Conservation (phyloP, 2,888 invertebrate species). For the Dyspetes luteomarginatus region DNA sequence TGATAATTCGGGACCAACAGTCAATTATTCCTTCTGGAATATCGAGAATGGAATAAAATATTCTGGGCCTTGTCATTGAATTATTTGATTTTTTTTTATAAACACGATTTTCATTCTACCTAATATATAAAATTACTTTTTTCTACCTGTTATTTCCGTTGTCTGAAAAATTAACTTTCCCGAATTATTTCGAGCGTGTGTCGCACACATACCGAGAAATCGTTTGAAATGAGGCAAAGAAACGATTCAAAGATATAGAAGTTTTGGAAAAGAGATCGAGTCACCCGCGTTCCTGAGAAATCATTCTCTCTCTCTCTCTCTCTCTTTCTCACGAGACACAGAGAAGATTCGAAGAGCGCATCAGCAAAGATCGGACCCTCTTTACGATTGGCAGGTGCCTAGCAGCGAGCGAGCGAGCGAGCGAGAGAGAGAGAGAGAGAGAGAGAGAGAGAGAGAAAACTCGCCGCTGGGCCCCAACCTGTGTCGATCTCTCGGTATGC, state of each 20-base stretch:
- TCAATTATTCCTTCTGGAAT: too few relatives aligned
- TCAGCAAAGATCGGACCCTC: constrained; percentile 55
- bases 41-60: too few relatives aligned
- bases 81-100: too few relatives aligned
- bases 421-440: background rate
- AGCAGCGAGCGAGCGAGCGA: constrained; percentile 17
- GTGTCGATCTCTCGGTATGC: constrained; percentile 45
- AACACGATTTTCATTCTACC: background rate
- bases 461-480: constrained; percentile 47
- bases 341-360: constrained; percentile 45
- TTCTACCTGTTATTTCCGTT: background rate
- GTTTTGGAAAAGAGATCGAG: constrained; percentile 38
- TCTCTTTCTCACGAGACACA: constrained; percentile 4
- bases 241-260: constrained; percentile 49
- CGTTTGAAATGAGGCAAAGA: background rate
- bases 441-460: background rate
- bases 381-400: constrained; percentile 64
- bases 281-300: constrained; percentile 1
- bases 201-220: constrained; percentile 23
- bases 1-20: too few relatives aligned
- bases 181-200: constrained; percentile 7
- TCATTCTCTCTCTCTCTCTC: background rate
- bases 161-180: constrained; percentile 20
- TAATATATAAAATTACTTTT: background rate
- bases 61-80: too few relatives aligned